Evolutionary conservation across 2,113 vertebrate species (phyloP).

Genomic region (Trogon surrucura): DNA sequence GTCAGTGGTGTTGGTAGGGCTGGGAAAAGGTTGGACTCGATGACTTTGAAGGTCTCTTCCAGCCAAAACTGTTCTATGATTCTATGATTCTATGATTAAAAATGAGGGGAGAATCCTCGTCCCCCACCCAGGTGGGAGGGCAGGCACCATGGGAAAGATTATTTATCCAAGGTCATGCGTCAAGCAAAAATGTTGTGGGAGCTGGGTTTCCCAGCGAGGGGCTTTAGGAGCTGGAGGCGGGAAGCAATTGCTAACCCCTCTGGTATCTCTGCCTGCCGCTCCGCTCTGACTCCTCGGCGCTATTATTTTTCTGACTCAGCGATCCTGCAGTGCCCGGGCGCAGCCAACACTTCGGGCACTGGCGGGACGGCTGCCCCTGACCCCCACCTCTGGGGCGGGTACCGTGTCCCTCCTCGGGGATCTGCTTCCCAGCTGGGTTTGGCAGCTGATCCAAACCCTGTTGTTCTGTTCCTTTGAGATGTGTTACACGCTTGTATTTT

Average conservation of each 20-base stretch:
- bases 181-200: neutral
- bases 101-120: neutral
- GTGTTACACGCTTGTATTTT: neutral
- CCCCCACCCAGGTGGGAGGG: rapidly evolving
- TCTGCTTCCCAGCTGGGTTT: neutral
- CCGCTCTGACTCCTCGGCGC: neutral
- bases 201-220: neutral
- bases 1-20: too few relatives aligned
- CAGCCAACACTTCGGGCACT: neutral
- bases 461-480: rapidly evolving
- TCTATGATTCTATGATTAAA: neutral
- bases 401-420: neutral
- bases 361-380: neutral
- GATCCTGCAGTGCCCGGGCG: rapidly evolving
- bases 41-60: too few relatives aligned
- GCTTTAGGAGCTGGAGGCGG: neutral
- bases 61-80: too few relatives aligned
- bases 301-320: neutral
- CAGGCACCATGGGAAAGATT: neutral
- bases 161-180: neutral
- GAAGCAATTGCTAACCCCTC: neutral
- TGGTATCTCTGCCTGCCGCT: neutral
- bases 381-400: neutral
- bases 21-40: too few relatives aligned
- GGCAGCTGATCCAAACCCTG: neutral